These are phyloP conservation scores for Parasteatoda tepidariorum DNA, from an alignment of 1,140 invertebrate genomes.

Conservation along the genomic window DNA sequence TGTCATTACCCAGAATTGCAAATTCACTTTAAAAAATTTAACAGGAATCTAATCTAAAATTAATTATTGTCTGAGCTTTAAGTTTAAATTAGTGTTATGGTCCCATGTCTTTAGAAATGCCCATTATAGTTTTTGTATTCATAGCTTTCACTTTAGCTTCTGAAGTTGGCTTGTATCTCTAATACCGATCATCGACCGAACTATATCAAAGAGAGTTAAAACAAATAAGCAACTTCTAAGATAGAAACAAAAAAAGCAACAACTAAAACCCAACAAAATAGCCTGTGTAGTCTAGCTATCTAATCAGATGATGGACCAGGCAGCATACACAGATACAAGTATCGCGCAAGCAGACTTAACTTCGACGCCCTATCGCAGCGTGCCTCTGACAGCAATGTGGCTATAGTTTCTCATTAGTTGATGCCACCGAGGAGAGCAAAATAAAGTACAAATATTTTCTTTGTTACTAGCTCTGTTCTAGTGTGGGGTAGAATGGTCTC, in stretches of 20 bases:
- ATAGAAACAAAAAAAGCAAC: background rate
- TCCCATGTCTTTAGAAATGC: too few species aligned
- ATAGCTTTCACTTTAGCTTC: too few species aligned
- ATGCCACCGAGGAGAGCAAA: slow-evolving; percentile 40
- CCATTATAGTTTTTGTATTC: too few species aligned
- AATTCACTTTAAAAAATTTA: too few species aligned
- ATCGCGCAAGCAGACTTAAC: background rate
- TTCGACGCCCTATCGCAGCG: background rate
- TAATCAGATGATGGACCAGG: slow-evolving; percentile 45
- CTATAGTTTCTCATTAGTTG: slow-evolving; percentile 53
- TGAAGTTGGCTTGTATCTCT: too few species aligned
- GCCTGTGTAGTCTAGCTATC: background rate
- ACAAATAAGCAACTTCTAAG: background rate
- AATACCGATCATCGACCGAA: background rate
- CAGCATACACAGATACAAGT: background rate
- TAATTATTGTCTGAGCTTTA: too few species aligned
- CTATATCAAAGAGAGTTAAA: too few species aligned
- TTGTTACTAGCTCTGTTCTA: slow-evolving; percentile 4
- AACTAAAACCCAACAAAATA: slow-evolving; percentile 17
- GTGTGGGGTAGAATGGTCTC: background rate
- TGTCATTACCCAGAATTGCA: too few species aligned
- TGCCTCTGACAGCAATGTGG: slow-evolving; percentile 47
- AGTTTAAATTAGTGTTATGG: too few species aligned
- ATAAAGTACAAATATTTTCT: slow-evolving; percentile 40
- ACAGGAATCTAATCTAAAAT: too few species aligned